Evolutionary conservation across 2,113 vertebrate genomes (phyloP).

Genomic region (Notechis scutatus): DNA sequence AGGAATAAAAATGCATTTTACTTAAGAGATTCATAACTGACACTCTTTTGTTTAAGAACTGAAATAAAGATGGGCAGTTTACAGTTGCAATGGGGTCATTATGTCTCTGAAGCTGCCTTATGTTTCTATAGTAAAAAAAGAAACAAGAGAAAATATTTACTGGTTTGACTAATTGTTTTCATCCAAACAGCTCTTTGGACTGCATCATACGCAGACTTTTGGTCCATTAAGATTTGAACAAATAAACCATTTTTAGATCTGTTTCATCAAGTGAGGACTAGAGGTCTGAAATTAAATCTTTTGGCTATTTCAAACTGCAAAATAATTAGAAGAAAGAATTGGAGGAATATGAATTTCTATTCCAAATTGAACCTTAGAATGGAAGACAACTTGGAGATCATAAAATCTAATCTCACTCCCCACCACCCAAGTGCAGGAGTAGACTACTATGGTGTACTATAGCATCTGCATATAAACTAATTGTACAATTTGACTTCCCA

Average conservation of each 20-base stretch:
- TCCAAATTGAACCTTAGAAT: background rate
- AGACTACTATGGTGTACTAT: background rate
- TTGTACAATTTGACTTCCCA: background rate
- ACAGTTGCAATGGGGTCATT: background rate
- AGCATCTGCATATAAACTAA: background rate
- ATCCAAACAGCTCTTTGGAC: background rate
- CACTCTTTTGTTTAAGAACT: background rate
- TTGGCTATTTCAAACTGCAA: too few species aligned
- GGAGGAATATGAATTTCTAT: background rate
- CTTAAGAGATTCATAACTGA: background rate
- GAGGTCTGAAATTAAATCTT: background rate
- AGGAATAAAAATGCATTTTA: background rate
- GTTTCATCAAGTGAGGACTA: background rate
- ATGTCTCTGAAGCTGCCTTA: background rate
- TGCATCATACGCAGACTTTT: background rate
- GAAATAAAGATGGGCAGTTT: background rate
- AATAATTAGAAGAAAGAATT: background rate
- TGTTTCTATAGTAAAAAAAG: background rate
- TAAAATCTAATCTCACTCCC: background rate
- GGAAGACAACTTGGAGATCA: background rate
- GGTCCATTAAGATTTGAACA: background rate
- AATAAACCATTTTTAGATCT: background rate
- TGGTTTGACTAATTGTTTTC: background rate
- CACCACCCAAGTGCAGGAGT: background rate
- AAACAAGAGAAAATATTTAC: background rate